Evolutionary conservation across 2,888 invertebrate genomes (phyloP).

Genomic region (Melieria crassipennis): DNA sequence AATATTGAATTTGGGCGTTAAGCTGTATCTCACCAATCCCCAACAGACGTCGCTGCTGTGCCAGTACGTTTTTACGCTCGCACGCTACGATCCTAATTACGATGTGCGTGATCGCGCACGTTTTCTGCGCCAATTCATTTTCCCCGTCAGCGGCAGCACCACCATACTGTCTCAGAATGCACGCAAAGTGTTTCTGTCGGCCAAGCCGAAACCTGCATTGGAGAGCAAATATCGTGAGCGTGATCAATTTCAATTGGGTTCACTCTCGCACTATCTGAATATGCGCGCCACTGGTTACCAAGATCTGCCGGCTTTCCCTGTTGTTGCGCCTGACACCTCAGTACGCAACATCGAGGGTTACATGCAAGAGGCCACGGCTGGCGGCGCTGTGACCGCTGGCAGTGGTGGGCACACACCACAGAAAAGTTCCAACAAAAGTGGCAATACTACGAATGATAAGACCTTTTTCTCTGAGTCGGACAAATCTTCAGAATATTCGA

Average conservation of each 20-base stretch:
- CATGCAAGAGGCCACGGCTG: slow-evolving; percentile 54
- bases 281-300: slow-evolving; percentile 87
- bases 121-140: slow-evolving; percentile 83
- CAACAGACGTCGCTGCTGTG: slow-evolving; percentile 86
- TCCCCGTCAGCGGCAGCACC: slow-evolving; percentile 68
- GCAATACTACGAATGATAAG: slow-evolving; percentile 65
- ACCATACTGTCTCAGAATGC: slow-evolving; percentile 75
- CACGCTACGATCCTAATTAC: slow-evolving; percentile 97
- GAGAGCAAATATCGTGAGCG: slow-evolving; percentile 86
- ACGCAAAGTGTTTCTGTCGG: slow-evolving; percentile 85
- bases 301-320: slow-evolving; percentile 86
- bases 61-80: slow-evolving; percentile 93
- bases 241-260: slow-evolving; percentile 91
- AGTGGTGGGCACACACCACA: slow-evolving; percentile 38
- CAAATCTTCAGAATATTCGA: slow-evolving; percentile 61
- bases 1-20: slow-evolving; percentile 93
- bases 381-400: slow-evolving; percentile 58
- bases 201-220: slow-evolving; percentile 93
- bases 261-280: slow-evolving; percentile 94
- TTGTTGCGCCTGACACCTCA: slow-evolving; percentile 76
- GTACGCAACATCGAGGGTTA: slow-evolving; percentile 76
- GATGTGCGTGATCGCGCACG: slow-evolving; percentile 96
- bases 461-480: slow-evolving; percentile 71
- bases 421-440: slow-evolving; percentile 52
- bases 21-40: slow-evolving; percentile 88